Conservation (phyloP, 2,888 invertebrate species). For the Lasioglossum leucozonium region DNA sequence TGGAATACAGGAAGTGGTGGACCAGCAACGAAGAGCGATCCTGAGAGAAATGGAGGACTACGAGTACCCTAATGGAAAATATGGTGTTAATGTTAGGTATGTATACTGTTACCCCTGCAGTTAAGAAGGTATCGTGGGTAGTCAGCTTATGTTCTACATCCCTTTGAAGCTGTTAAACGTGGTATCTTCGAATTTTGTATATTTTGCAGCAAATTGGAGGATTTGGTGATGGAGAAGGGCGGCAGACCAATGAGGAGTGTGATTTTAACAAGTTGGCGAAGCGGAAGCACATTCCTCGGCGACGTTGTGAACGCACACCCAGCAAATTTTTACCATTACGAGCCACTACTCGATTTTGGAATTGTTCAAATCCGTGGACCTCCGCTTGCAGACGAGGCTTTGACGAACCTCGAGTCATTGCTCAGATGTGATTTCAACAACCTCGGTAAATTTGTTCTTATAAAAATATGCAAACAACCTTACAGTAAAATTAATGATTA, state of each 20-base stretch:
- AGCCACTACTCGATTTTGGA: slow-evolving; percentile 93
- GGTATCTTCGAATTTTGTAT: background rate
- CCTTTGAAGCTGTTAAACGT: background rate
- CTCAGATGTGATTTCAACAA: slow-evolving; percentile 91
- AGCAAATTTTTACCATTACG: slow-evolving; percentile 95
- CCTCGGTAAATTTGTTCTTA: slow-evolving; percentile 85
- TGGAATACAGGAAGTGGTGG: slow-evolving; percentile 87
- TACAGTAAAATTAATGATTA: background rate
- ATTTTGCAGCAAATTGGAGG: slow-evolving; percentile 86
- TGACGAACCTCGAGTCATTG: slow-evolving; percentile 89
- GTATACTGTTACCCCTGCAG: background rate
- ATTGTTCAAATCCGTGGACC: slow-evolving; percentile 93
- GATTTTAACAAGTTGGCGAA: slow-evolving; percentile 95
- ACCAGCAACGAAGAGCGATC: slow-evolving; percentile 86
- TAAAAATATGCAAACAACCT: background rate
- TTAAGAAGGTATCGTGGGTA: too few relatives aligned
- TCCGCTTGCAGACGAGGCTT: slow-evolving; percentile 89
- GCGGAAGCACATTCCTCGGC: slow-evolving; percentile 95
- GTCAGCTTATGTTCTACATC: too few relatives aligned
- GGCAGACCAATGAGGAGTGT: slow-evolving; percentile 91
- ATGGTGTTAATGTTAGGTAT: slow-evolving; percentile 85
- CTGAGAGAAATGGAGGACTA: slow-evolving; percentile 87
- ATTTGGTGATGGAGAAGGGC: slow-evolving; percentile 89
- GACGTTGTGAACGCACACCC: slow-evolving; percentile 94
- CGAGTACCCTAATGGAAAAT: slow-evolving; percentile 87